Base-by-base conservation (phyloP, 2,113 vertebrate genomes). In the Orthonyx spaldingii region DNA sequence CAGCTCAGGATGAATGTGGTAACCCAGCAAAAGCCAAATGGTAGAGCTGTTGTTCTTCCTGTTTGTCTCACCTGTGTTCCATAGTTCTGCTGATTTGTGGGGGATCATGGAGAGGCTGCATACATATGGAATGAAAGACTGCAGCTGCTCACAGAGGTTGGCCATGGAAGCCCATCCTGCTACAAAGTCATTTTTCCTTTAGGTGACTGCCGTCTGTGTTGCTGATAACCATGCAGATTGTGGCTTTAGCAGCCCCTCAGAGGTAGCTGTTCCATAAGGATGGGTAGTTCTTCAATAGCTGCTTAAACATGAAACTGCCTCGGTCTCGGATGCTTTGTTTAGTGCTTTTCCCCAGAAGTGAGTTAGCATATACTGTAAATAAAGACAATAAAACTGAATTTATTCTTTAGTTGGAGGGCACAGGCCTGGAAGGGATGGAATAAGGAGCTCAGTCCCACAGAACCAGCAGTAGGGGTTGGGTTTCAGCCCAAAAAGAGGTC, bases 321-420 rank as follows among this genome's bases (percentile, higher is more conserved):
- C 0, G 1, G 37, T 16, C 61, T 42, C 11, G 4, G n/a, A 49
- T 35, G 21, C 42, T 75, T 75, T 70, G 20, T 79, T 4, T 10
- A 47, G n/a, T 0, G 0, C 39, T 83, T 91, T 84, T 71, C 16
- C 16, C 17, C 24, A n/a, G 42, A 19, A 42, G 11, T 12, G 6
- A 57, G 10, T 81, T 55, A 84, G 59, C 21, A 35, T 37, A 18
- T 41, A 6, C 5, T 69, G 33, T 50, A 77, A 72, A 56, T 61
- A 42, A 90, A 80, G 61, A 33, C 21, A 76, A 30, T 53, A 75
- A 89, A 75, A 53, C 18, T 18, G n/a, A 53, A 49, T 56, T 65
- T 82, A 44, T 70, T 69, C 46, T 61, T 83, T 61, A 66, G n/a
- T 52, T 46, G 23, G 30, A 66, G 37, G 30, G 18, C 23, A 39